Evolutionary conservation across 2,797 vertebrate species (phyloP).

Genomic region (Artibeus jamaicensis): DNA sequence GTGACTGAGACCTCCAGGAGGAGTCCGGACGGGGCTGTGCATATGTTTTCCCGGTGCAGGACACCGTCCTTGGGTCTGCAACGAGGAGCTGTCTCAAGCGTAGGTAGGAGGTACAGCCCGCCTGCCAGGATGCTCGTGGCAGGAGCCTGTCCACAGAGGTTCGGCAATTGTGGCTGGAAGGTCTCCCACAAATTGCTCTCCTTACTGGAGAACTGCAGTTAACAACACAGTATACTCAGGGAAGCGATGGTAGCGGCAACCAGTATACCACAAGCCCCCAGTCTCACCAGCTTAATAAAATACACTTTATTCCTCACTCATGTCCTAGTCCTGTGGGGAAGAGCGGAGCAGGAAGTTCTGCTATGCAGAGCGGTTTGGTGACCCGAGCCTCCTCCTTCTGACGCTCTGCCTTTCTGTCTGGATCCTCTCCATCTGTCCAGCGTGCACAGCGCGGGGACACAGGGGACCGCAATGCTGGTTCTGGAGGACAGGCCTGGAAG

Average conservation of each 20-base stretch:
- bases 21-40: accelerated
- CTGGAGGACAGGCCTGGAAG: not conserved
- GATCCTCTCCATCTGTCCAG: not conserved
- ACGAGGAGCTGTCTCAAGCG: accelerated
- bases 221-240: accelerated
- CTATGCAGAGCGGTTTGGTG: accelerated
- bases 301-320: not conserved
- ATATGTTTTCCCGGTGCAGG: not conserved
- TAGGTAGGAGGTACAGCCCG: accelerated
- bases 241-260: not conserved
- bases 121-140: accelerated
- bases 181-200: not conserved
- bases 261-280: not conserved
- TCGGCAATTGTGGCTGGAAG: not conserved
- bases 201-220: not conserved
- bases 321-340: accelerated
- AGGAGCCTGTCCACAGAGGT: accelerated
- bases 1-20: not conserved
- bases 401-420: not conserved
- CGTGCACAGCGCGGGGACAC: not conserved
- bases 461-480: too few relatives aligned
- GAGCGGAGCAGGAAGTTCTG: not conserved
- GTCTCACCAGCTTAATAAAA: not conserved
- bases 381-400: not conserved
- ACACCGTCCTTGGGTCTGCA: not conserved